Conservation (phyloP, 2,113 vertebrate species). For the Oncorhynchus clarkii region DNA sequence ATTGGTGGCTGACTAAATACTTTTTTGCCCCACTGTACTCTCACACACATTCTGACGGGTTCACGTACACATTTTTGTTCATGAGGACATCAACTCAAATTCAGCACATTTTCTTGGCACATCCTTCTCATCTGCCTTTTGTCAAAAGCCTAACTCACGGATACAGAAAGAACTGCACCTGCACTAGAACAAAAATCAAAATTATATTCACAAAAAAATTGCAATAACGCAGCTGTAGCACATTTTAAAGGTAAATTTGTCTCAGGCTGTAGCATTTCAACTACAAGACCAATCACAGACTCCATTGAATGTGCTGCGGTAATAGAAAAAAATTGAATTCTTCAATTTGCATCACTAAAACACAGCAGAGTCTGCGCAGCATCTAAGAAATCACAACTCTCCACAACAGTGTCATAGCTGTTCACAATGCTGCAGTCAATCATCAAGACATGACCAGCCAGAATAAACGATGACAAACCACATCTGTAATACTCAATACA, state of each 20-base stretch:
- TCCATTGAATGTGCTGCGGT: conserved; percentile 43
- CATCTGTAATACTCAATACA: conserved; percentile 8
- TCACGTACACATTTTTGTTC: background rate
- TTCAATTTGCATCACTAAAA: conserved; percentile 37
- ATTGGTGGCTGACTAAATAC: no score
- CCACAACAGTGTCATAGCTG: conserved; percentile 49
- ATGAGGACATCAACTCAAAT: conserved; percentile 20
- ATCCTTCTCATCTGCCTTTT: conserved; percentile 23
- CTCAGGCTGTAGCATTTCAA: conserved; percentile 64
- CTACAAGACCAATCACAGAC: conserved; percentile 65
- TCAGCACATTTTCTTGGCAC: conserved; percentile 33
- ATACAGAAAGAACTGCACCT: conserved; percentile 27
- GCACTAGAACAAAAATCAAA: conserved; percentile 39
- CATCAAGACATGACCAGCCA: conserved; percentile 36
- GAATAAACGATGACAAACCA: conserved; percentile 31
- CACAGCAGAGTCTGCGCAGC: conserved; percentile 36
- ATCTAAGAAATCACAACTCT: conserved; percentile 50
- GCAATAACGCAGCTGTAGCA: conserved; percentile 51
- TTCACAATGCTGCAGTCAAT: conserved; percentile 46
- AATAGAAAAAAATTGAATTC: conserved; percentile 27
- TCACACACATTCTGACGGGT: background rate
- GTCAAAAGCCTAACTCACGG: conserved; percentile 33
- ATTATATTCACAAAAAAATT: conserved; percentile 24
- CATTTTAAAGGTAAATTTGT: conserved; percentile 70
- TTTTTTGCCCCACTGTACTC: background rate